Conservation (phyloP, 2,113 vertebrate species). For the Phalacrocorax pelagicus region DNA sequence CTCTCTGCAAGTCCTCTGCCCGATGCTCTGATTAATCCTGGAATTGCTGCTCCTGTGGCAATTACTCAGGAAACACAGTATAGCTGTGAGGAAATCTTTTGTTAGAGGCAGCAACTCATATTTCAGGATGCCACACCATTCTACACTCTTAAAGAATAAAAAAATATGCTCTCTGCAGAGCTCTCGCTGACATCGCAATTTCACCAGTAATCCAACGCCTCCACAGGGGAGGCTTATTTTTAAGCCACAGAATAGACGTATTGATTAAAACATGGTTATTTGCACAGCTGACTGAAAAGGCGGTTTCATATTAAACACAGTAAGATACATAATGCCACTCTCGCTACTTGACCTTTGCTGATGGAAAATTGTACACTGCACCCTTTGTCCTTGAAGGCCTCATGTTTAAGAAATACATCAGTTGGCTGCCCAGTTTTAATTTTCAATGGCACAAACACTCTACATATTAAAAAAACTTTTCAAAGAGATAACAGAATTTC, state of each 20-base stretch:
- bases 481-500: not conserved
- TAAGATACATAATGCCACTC: not conserved
- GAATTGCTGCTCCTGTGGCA: not conserved
- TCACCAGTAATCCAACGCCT: not conserved
- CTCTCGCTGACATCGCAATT: not conserved
- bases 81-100: not conserved
- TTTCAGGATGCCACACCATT: not conserved
- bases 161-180: not conserved
- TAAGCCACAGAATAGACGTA: not conserved
- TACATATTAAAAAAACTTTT: not conserved
- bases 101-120: not conserved
- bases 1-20: not conserved
- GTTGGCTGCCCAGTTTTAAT: not conserved
- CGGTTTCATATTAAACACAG: not conserved
- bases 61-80: not conserved
- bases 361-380: not conserved
- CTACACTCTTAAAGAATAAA: not conserved
- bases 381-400: not conserved
- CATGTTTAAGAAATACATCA: not conserved
- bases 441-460: not conserved
- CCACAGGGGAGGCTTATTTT: constrained; percentile 3
- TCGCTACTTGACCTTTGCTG: not conserved
- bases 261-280: constrained; percentile 6
- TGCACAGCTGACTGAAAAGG: constrained; percentile 21
- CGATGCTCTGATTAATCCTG: not conserved